Evolutionary conservation across 2,888 invertebrate species (phyloP).

Genomic region (Amphimallon solstitiale): DNA sequence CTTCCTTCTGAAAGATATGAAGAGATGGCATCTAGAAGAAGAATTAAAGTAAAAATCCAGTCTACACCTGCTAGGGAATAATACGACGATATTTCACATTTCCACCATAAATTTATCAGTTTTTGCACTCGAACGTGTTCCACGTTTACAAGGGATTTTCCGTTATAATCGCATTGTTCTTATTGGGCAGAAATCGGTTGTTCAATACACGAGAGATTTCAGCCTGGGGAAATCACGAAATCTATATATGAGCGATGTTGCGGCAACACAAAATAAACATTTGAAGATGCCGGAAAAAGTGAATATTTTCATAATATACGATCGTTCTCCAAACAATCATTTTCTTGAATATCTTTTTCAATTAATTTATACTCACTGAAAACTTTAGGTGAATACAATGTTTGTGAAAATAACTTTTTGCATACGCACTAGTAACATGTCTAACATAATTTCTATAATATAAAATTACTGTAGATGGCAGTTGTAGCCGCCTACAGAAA

Average conservation of each 20-base stretch:
- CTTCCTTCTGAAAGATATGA: background rate
- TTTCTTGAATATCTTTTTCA: too few relatives aligned
- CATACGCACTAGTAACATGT: too few relatives aligned
- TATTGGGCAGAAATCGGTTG: slow-evolving; percentile 24
- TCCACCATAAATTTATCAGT: slow-evolving; percentile 23
- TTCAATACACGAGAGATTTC: slow-evolving; percentile 19
- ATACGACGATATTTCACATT: slow-evolving; percentile 25
- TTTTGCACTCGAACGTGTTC: slow-evolving; percentile 17
- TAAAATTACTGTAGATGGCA: too few relatives aligned
- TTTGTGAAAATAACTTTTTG: too few relatives aligned
- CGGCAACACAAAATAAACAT: slow-evolving; percentile 17
- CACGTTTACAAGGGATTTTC: slow-evolving; percentile 15
- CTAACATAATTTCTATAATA: too few relatives aligned
- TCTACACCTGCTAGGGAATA: slow-evolving; percentile 11
- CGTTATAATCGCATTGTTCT: slow-evolving; percentile 28
- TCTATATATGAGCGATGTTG: slow-evolving; percentile 17
- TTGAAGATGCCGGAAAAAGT: background rate
- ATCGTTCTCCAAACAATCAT: background rate
- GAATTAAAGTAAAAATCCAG: slow-evolving; percentile 11
- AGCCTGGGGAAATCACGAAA: slow-evolving; percentile 28
- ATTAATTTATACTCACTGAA: too few relatives aligned
- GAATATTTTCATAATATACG: slow-evolving; percentile 18
- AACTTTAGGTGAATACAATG: too few relatives aligned
- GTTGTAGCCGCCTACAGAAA: too few relatives aligned
- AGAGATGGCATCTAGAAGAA: background rate